phyloP scores from a whole-genome alignment of 2,888 invertebrate genomes.

The Alentia gelatinosa region DNA sequence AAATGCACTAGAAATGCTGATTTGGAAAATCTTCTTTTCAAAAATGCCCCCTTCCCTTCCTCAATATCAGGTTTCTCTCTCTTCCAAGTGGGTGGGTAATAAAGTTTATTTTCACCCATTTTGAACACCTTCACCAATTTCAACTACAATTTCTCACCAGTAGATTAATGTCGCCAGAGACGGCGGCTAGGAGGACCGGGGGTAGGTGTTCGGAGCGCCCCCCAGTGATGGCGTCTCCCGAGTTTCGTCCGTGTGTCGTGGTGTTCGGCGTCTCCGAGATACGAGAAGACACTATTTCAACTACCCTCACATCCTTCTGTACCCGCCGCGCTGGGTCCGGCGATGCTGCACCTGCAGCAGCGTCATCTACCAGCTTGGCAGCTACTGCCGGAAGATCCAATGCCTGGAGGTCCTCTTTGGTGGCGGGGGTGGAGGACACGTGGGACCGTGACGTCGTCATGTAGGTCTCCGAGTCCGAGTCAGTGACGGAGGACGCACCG shows the following conservation, averaged over 20 bases:
- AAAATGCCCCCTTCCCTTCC: too few species aligned
- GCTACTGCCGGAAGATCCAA: not conserved
- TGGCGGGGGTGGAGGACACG: not conserved
- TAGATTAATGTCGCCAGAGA: not conserved
- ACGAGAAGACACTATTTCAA: not conserved
- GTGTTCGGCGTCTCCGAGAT: not conserved
- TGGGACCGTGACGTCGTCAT: not conserved
- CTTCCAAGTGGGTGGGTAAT: too few species aligned
- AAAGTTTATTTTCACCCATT: too few species aligned
- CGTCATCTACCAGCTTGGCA: not conserved
- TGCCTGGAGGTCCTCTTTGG: not conserved
- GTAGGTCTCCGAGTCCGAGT: not conserved
- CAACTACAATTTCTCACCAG: too few species aligned
- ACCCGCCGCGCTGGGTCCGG: not conserved
- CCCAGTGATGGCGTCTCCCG: not conserved
- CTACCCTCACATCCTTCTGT: not conserved
- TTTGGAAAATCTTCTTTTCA: too few species aligned
- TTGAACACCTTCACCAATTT: too few species aligned
- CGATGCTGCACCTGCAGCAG: not conserved
- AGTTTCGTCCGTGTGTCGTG: not conserved
- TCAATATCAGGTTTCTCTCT: too few species aligned
- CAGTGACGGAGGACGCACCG: not conserved
- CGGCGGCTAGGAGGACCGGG: constrained; percentile 16
- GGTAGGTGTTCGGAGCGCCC: not conserved
- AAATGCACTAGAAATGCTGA: too few species aligned